A percentile compares a stretch with the other conserved stretches of the same genome.
phyloP scores from a whole-genome alignment of 64 coral and sea anemone species.

The Pocillopora verrucosa region DNA sequence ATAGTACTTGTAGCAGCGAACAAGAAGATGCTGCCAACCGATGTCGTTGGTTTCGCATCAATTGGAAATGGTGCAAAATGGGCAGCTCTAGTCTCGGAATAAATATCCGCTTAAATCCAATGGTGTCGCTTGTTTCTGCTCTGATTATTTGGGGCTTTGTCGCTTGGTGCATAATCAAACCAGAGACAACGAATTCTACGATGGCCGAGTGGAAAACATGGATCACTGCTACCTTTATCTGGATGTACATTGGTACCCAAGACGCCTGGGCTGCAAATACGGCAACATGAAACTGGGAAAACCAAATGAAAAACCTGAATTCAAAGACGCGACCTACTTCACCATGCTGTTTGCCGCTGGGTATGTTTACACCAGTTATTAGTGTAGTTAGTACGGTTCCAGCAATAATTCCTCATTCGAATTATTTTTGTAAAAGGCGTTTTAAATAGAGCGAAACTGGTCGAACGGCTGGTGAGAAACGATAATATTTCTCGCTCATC shows the following conservation, averaged over 20 bases:
- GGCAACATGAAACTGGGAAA: slow-evolving; percentile 67
- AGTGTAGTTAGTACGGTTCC: too few relatives aligned
- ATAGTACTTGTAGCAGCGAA: neutral
- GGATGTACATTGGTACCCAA: slow-evolving; percentile 84
- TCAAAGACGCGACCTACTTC: slow-evolving; percentile 62
- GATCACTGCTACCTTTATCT: slow-evolving; percentile 57
- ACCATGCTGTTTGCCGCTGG: slow-evolving; percentile 83
- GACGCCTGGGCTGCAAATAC: slow-evolving; percentile 72
- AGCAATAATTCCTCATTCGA: neutral
- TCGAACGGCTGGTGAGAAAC: neutral
- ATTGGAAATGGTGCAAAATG: slow-evolving; percentile 47
- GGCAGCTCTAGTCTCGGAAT: slow-evolving; percentile 26
- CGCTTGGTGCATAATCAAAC: neutral
- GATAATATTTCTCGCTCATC: neutral
- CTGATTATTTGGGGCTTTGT: slow-evolving; percentile 45
- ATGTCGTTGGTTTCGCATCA: slow-evolving; percentile 30
- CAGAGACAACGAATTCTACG: neutral
- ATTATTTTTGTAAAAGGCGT: neutral
- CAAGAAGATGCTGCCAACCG: slow-evolving; percentile 30
- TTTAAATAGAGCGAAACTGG: neutral
- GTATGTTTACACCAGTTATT: neutral
- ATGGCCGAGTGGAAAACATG: slow-evolving; percentile 53
- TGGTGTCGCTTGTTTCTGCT: slow-evolving; percentile 12
- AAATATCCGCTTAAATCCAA: slow-evolving; percentile 48
- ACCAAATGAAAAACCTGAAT: slow-evolving; percentile 69